Evolutionary conservation across 2,888 invertebrate genomes (phyloP).

Genomic region (Deilephila elpenor): DNA sequence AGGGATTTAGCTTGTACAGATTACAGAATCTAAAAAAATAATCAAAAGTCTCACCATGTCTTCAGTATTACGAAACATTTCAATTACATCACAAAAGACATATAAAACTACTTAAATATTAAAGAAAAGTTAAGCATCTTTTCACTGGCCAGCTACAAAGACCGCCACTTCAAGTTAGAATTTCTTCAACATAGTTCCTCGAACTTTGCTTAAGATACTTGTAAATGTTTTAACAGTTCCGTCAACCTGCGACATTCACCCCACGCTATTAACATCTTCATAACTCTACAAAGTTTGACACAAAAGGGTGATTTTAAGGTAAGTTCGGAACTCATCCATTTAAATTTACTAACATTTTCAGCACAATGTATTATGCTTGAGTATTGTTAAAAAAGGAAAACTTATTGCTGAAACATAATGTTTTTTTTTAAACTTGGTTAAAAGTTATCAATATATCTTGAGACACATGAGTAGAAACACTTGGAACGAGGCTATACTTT

Average conservation of each 20-base stretch:
- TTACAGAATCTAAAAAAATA: too few relatives aligned
- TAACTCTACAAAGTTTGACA: background rate
- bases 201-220: background rate
- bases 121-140: background rate
- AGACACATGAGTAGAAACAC: too few relatives aligned
- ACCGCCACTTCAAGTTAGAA: background rate
- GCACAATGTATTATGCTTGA: background rate
- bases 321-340: background rate
- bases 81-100: background rate
- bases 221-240: constrained; percentile 3
- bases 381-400: background rate
- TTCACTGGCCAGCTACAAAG: background rate
- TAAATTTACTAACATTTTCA: background rate
- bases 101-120: background rate
- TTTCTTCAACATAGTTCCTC: background rate
- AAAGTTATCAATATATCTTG: too few relatives aligned
- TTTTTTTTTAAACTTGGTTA: too few relatives aligned
- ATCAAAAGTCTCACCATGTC: too few relatives aligned
- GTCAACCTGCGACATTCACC: background rate
- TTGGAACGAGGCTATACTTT: too few relatives aligned
- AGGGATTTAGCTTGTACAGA: background rate
- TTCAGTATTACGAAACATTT: background rate
- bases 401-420: background rate
- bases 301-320: background rate
- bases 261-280: background rate